phyloP scores from a whole-genome alignment of 2,797 vertebrate species.

The Callimico goeldii region DNA sequence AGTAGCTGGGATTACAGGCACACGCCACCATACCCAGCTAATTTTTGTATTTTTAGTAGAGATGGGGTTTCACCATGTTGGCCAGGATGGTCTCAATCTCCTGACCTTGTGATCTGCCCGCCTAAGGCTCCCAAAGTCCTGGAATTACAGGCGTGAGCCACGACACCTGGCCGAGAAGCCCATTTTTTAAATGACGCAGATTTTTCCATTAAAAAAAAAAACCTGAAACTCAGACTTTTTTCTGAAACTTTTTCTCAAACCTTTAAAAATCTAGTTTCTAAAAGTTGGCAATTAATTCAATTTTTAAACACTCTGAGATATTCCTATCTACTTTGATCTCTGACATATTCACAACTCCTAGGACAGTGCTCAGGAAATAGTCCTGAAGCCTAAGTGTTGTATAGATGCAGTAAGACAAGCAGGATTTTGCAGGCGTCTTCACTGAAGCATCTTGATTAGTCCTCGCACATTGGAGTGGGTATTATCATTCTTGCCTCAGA shows the following conservation, averaged over 20 bases:
- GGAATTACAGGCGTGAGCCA: too few species aligned
- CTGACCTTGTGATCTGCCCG: too few species aligned
- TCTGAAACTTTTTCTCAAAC: background rate
- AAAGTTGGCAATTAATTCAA: background rate
- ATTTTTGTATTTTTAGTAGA: too few species aligned
- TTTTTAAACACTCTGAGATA: background rate
- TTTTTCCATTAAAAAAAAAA: background rate
- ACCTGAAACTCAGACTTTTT: background rate
- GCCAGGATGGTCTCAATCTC: too few species aligned
- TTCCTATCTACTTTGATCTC: background rate
- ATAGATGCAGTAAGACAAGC: background rate
- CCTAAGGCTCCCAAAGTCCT: too few species aligned
- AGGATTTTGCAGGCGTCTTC: background rate
- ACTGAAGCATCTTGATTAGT: background rate
- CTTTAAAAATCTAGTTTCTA: background rate
- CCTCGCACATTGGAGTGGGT: background rate
- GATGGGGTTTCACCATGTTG: too few species aligned
- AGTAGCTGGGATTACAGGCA: too few species aligned
- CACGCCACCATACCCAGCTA: too few species aligned
- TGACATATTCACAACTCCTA: background rate
- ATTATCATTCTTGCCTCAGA: background rate
- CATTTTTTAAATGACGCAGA: background rate
- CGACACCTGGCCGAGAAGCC: background rate
- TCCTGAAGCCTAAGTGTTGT: background rate
- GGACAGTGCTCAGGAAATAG: background rate